Conservation (phyloP, 2,888 invertebrate genomes). For the Himalopsyche japonica region DNA sequence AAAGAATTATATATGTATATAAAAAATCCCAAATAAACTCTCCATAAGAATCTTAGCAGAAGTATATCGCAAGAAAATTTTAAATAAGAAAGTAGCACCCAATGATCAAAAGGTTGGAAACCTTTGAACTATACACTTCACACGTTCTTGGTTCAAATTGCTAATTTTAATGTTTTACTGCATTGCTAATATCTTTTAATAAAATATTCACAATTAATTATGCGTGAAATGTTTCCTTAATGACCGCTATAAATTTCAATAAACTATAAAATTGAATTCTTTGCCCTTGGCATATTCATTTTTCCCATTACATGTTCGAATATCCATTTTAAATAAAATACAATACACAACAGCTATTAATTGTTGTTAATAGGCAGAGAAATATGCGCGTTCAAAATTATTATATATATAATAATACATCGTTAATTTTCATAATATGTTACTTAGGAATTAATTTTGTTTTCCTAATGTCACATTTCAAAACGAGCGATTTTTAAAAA, state of each 20-base stretch:
- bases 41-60: no score
- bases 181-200: not conserved
- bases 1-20: no score
- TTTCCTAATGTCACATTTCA: not conserved
- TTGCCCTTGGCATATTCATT: not conserved
- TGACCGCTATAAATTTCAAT: not conserved
- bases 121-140: no score
- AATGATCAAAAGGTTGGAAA: no score
- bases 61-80: no score
- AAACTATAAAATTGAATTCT: not conserved
- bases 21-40: no score
- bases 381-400: not conserved
- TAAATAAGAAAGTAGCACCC: no score
- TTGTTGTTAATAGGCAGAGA: not conserved
- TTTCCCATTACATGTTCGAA: not conserved
- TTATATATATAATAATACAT: not conserved
- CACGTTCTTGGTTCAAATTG: no score
- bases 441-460: not conserved
- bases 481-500: not conserved
- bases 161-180: not conserved
- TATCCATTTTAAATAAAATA: not conserved
- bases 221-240: not conserved
- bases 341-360: not conserved
- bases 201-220: not conserved
- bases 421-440: not conserved